These are phyloP conservation scores for Albula goreensis DNA, from an alignment of 2,113 vertebrate genomes.

Conservation along the genomic window DNA sequence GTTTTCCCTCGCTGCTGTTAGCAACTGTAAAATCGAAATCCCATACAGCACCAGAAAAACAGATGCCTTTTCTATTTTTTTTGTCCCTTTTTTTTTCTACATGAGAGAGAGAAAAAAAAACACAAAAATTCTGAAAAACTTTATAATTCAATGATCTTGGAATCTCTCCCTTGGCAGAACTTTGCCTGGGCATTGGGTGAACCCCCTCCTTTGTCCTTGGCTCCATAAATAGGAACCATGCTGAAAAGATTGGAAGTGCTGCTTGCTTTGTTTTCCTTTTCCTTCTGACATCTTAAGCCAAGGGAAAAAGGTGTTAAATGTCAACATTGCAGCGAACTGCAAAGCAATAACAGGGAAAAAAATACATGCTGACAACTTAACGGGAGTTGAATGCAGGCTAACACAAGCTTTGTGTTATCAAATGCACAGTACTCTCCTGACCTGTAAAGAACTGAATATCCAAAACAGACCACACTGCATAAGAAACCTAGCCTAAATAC, in stretches of 20 bases:
- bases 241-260: constrained; percentile 16
- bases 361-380: constrained; percentile 15
- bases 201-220: neutral
- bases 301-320: constrained; percentile 29
- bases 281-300: neutral
- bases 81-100: neutral
- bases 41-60: constrained; percentile 12
- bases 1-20: constrained; percentile 34
- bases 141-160: constrained; percentile 28
- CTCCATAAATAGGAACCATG: constrained; percentile 11
- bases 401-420: neutral
- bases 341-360: constrained; percentile 6
- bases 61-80: neutral
- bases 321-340: constrained; percentile 24
- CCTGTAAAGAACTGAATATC: constrained; percentile 4
- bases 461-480: neutral
- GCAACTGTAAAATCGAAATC: constrained; percentile 28
- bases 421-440: neutral
- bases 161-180: constrained; percentile 29
- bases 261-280: neutral
- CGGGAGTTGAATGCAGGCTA: constrained; percentile 11
- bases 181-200: constrained; percentile 6
- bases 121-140: constrained; percentile 26
- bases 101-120: neutral
- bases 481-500: neutral